A percentile compares a stretch with the other conserved stretches of the same genome.
Evolutionary conservation across 2,888 invertebrate species (phyloP).

Genomic region (Chelonus formosanus): DNA sequence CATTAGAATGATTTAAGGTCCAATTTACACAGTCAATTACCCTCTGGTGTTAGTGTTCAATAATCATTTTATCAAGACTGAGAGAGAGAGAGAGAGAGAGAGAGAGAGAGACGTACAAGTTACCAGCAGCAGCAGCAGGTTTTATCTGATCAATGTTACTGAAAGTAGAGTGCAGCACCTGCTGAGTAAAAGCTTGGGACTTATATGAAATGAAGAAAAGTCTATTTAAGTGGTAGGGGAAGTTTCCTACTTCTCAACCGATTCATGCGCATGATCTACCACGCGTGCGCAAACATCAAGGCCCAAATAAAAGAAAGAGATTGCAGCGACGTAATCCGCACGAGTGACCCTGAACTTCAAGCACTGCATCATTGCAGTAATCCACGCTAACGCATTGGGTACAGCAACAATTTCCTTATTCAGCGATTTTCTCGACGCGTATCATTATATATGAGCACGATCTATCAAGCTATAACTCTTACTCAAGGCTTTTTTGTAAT

Average conservation of each 20-base stretch:
- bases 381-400: slow-evolving; percentile 34
- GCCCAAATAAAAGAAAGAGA: slow-evolving; percentile 53
- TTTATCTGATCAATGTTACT: slow-evolving; percentile 23
- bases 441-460: slow-evolving; percentile 51
- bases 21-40: no score
- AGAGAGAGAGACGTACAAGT: slow-evolving; percentile 8
- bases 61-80: background rate
- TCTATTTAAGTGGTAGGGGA: slow-evolving; percentile 8
- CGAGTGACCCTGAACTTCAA: slow-evolving; percentile 62
- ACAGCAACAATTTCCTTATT: slow-evolving; percentile 59
- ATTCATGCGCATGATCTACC: slow-evolving; percentile 39
- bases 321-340: slow-evolving; percentile 48
- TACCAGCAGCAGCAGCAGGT: slow-evolving; percentile 44
- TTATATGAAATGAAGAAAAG: background rate
- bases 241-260: background rate
- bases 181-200: slow-evolving; percentile 34
- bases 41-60: background rate
- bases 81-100: no score
- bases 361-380: slow-evolving; percentile 32
- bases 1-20: no score
- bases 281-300: slow-evolving; percentile 51
- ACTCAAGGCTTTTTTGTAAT: slow-evolving; percentile 46
- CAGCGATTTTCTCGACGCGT: slow-evolving; percentile 56
- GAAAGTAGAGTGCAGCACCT: slow-evolving; percentile 54
- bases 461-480: slow-evolving; percentile 48